Evolutionary conservation across 2,797 vertebrate genomes (phyloP).

Genomic region (Percopsis omiscomaycus): DNA sequence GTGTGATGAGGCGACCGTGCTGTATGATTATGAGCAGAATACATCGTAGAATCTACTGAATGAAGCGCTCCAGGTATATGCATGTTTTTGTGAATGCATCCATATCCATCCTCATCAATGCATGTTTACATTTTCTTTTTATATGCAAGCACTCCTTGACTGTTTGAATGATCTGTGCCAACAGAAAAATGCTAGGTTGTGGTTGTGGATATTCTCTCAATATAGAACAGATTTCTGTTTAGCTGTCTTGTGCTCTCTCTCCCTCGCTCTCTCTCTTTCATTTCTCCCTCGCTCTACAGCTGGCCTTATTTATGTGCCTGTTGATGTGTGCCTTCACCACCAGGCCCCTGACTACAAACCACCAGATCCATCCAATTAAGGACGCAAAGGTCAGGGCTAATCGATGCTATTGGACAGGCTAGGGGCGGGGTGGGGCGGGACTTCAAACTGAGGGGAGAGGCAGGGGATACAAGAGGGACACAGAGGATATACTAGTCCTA

Average conservation of each 20-base stretch:
- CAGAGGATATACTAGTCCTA: conserved; percentile 24
- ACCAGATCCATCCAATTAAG: conserved; percentile 81
- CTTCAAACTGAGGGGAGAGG: conserved; percentile 6
- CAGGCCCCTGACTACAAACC: conserved; percentile 73
- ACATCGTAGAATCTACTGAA: background rate
- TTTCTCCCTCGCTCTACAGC: conserved; percentile 51
- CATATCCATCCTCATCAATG: background rate
- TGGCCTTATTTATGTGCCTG: conserved; percentile 61
- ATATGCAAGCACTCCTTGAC: conserved; percentile 1
- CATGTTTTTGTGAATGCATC: background rate
- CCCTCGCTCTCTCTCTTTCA: conserved; percentile 1
- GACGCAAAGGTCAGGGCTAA: conserved; percentile 77
- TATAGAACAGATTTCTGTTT: background rate
- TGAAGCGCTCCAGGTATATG: background rate
- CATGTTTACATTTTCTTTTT: conserved; percentile 27
- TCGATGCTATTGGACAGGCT: conserved; percentile 70
- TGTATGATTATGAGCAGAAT: conserved; percentile 17
- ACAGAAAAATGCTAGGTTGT: background rate
- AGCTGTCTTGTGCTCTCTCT: background rate
- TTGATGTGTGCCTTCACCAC: conserved; percentile 71
- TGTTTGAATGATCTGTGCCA: conserved; percentile 8
- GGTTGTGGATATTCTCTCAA: background rate
- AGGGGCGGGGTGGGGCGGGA: conserved; percentile 48
- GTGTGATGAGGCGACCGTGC: conserved; percentile 21
- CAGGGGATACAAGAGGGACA: conserved; percentile 5